phyloP scores from a whole-genome alignment of 2,888 invertebrate species.

The Saturnia pavonia region DNA sequence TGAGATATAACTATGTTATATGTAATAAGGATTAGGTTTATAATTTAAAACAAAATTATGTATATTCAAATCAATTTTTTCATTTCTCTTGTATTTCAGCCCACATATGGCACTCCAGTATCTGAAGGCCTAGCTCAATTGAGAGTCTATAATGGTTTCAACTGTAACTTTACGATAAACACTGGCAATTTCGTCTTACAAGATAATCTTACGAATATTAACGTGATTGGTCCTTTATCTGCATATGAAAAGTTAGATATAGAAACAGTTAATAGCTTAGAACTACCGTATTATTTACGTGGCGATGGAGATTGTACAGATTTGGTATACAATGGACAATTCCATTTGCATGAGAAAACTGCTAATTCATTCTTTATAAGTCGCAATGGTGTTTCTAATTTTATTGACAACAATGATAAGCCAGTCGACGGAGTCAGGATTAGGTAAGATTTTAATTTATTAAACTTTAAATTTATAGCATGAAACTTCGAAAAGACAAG shows the following conservation, averaged over 20 bases:
- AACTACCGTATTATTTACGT: slow-evolving; percentile 61
- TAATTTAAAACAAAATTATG: background rate
- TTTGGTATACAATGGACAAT: slow-evolving; percentile 45
- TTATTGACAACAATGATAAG: slow-evolving; percentile 71
- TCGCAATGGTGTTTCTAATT: slow-evolving; percentile 49
- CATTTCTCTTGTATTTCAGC: slow-evolving; percentile 52
- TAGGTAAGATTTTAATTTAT: slow-evolving; percentile 49
- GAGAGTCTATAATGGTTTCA: slow-evolving; percentile 86
- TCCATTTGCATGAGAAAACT: slow-evolving; percentile 55
- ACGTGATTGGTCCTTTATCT: slow-evolving; percentile 54
- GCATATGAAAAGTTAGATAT: slow-evolving; percentile 72
- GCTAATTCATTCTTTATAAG: slow-evolving; percentile 70
- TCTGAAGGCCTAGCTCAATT: slow-evolving; percentile 82
- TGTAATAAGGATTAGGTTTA: too few relatives aligned
- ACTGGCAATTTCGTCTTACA: slow-evolving; percentile 31
- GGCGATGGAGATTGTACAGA: slow-evolving; percentile 53
- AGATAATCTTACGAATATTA: slow-evolving; percentile 34
- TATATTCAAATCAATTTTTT: too few relatives aligned
- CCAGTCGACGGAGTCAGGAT: slow-evolving; percentile 63
- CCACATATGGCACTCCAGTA: slow-evolving; percentile 83
- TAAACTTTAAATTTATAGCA: background rate
- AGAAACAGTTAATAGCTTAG: slow-evolving; percentile 37
- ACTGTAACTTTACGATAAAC: slow-evolving; percentile 77
- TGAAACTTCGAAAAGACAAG: background rate
- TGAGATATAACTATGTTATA: too few relatives aligned